phyloP scores from a whole-genome alignment of 2,888 invertebrate species.

The Drosophila heteroneura region DNA sequence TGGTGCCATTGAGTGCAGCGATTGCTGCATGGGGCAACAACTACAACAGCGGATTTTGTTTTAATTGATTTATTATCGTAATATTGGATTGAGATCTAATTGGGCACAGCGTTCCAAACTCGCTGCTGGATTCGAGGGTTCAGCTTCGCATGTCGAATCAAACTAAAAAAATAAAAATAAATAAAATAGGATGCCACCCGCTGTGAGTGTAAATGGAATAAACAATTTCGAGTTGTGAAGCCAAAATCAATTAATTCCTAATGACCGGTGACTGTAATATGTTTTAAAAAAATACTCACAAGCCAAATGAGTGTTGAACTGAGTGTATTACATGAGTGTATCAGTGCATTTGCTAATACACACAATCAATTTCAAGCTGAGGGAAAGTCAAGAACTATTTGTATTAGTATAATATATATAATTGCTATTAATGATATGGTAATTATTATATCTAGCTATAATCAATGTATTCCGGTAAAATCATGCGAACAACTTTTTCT shows the following conservation, averaged over 20 bases:
- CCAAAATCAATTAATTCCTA: constrained; percentile 47
- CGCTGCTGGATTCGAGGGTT: constrained; percentile 33
- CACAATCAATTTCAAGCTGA: neutral
- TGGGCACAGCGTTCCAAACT: constrained; percentile 27
- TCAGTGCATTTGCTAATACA: constrained; percentile 4
- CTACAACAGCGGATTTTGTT: constrained; percentile 45
- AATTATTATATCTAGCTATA: neutral
- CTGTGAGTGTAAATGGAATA: constrained; percentile 42
- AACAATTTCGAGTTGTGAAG: constrained; percentile 23
- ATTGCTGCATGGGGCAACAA: constrained; percentile 43
- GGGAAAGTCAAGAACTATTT: constrained; percentile 22
- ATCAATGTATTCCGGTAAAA: neutral
- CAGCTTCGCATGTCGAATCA: constrained; percentile 28
- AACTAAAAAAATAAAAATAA: neutral
- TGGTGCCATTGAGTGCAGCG: constrained; percentile 56
- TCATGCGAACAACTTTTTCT: neutral
- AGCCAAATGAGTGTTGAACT: constrained; percentile 8
- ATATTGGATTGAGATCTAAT: constrained; percentile 67
- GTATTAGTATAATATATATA: neutral
- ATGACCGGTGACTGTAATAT: constrained; percentile 27
- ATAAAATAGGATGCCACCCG: constrained; percentile 30
- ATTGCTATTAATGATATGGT: neutral
- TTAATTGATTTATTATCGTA: constrained; percentile 72
- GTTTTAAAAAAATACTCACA: constrained; percentile 5
- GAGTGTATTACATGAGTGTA: neutral